Base-by-base conservation (phyloP, 2,797 vertebrate genomes). In the Myotis vivesi region DNA sequence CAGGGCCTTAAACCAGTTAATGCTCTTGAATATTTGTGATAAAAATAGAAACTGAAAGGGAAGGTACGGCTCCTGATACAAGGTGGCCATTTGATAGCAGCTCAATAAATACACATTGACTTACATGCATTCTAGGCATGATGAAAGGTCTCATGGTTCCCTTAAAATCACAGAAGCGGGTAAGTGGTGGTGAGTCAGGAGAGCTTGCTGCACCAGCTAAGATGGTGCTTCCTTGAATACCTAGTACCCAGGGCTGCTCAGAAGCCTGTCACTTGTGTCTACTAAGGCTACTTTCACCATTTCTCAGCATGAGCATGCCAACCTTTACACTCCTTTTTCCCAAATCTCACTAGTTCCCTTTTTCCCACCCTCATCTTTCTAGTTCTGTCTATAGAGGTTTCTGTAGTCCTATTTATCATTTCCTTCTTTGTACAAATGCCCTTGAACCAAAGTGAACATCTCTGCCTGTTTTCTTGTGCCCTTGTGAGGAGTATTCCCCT, bases 121-220 rank as follows among this genome's bases (percentile, higher is more conserved):
- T 84, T 30, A 23, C 12, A 8, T 17, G 13, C 15, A 20, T 77
- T 57, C 41, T 33, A 30, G 44, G 3, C 38, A 10, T 33, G 11
- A 49, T 28, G 36, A 44, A 66, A 73, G 30, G 33, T 4, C 0
- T 5, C 8, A 33, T 38, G 51, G 7, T 41, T 59, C 22, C 5
- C 22, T 72, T 20, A 69, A 53, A 49, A 36, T 81, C 73, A 44
- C 10, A 33, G 44, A 76, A 0, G 19, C 22, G 22, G 19, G 9
- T 11, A 46, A 6, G 16, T 8, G 13, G 0, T n/a, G 1, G 10
- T 6, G 12, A 16, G 13, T 38, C 6, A 23, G 33, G 23, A 20
- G 71, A 62, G 3, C 20, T 62, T 23, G 12, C 9, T 36, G 3
- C 2, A 23, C 30, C 28, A 36, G 1, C 46, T 25, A 8, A 44